Conservation (phyloP, 2,113 vertebrate species). For the Morone chrysops region DNA sequence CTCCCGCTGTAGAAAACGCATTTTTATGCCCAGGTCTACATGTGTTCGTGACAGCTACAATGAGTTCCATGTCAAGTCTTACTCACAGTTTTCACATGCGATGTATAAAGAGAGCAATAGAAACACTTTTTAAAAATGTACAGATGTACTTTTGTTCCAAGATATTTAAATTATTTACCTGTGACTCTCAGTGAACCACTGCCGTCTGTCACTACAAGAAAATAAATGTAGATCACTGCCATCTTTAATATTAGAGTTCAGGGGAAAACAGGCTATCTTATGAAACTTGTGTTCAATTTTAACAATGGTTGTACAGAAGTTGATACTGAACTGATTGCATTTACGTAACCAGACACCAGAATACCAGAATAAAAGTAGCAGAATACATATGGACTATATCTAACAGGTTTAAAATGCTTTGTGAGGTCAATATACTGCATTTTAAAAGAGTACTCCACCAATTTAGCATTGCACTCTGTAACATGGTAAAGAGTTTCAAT, state of each 20-base stretch:
- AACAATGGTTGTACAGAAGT: not conserved
- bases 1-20: not conserved
- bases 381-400: not conserved
- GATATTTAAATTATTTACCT: not conserved
- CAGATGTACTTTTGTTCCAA: not conserved
- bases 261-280: not conserved
- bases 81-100: not conserved
- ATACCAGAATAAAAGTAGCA: not conserved
- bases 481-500: no score
- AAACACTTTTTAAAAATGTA: not conserved
- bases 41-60: not conserved
- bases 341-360: not conserved
- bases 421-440: not conserved
- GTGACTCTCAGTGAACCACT: not conserved
- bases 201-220: not conserved
- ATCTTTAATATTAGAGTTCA: slow-evolving; percentile 15
- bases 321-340: not conserved
- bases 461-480: no score
- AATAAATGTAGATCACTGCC: not conserved
- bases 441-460: no score
- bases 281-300: not conserved
- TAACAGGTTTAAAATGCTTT: not conserved
- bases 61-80: not conserved
- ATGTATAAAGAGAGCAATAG: not conserved
- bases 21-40: not conserved